Conservation (phyloP, 2,113 vertebrate species). For the Carassius auratus region DNA sequence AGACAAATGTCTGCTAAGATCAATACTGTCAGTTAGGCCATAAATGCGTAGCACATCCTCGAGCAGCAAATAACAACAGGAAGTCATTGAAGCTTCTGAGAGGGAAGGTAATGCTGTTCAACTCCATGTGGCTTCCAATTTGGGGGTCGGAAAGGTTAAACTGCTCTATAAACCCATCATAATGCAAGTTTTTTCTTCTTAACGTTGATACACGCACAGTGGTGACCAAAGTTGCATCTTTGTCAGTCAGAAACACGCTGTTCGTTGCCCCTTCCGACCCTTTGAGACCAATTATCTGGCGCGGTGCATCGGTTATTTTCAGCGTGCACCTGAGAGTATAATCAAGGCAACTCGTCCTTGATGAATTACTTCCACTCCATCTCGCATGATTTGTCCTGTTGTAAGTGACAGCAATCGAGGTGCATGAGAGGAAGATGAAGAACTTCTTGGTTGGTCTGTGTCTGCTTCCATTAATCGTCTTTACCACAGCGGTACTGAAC, state of each 20-base stretch:
- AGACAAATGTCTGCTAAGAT: too few relatives aligned
- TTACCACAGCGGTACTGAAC: constrained; percentile 77
- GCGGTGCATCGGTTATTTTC: constrained; percentile 17
- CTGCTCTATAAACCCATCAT: background rate
- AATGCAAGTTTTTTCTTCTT: background rate
- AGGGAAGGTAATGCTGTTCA: constrained; percentile 20
- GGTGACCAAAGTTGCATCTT: background rate
- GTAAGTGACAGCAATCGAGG: constrained; percentile 19
- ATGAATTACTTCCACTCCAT: constrained; percentile 50
- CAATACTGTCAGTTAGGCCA: background rate
- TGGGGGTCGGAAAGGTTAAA: background rate
- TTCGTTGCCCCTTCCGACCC: constrained; percentile 63
- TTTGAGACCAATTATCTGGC: constrained; percentile 73
- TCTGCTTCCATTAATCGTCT: constrained; percentile 70
- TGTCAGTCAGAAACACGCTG: constrained; percentile 34
- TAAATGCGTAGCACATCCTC: background rate
- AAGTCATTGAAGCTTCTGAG: constrained; percentile 56
- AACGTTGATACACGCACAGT: background rate
- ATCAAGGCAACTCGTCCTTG: constrained; percentile 50
- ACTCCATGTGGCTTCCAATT: background rate
- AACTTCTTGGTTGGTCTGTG: constrained; percentile 54
- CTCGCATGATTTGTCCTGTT: constrained; percentile 38
- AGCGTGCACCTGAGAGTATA: constrained; percentile 50
- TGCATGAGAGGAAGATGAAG: background rate
- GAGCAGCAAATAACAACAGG: constrained; percentile 61